Evolutionary conservation across 2,797 vertebrate species (phyloP).

Genomic region (Enteromius paludinosus): DNA sequence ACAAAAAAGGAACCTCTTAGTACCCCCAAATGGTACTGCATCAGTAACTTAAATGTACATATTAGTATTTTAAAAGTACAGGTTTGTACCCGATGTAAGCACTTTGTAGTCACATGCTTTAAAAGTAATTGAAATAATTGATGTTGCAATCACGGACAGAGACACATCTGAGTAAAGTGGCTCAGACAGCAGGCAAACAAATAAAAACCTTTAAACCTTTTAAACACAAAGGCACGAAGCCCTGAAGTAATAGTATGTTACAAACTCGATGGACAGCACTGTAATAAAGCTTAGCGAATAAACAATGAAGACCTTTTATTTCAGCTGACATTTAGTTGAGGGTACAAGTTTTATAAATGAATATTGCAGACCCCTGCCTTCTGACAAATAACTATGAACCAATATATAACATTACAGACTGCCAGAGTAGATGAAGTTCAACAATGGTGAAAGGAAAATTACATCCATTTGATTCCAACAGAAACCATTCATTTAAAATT

Average conservation of each 20-base stretch:
- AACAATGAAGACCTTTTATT: constrained; percentile 23
- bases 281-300: constrained; percentile 16
- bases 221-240: constrained; percentile 23
- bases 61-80: not conserved
- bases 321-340: constrained; percentile 15
- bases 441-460: not conserved
- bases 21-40: not conserved
- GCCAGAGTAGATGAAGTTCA: not conserved
- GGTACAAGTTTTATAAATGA: constrained; percentile 8
- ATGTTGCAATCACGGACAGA: not conserved
- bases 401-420: constrained; percentile 20
- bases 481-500: not conserved
- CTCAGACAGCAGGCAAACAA: not conserved
- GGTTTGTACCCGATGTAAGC: not conserved
- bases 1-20: not conserved
- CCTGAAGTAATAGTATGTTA: not conserved
- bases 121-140: not conserved
- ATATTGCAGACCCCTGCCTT: not conserved
- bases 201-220: not conserved
- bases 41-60: too few species aligned
- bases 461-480: constrained; percentile 21
- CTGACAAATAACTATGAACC: constrained; percentile 14
- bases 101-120: not conserved
- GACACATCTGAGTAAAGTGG: not conserved
- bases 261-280: not conserved